Evolutionary conservation across 2,113 vertebrate genomes (phyloP).

Genomic region (Tachysurus vachellii): DNA sequence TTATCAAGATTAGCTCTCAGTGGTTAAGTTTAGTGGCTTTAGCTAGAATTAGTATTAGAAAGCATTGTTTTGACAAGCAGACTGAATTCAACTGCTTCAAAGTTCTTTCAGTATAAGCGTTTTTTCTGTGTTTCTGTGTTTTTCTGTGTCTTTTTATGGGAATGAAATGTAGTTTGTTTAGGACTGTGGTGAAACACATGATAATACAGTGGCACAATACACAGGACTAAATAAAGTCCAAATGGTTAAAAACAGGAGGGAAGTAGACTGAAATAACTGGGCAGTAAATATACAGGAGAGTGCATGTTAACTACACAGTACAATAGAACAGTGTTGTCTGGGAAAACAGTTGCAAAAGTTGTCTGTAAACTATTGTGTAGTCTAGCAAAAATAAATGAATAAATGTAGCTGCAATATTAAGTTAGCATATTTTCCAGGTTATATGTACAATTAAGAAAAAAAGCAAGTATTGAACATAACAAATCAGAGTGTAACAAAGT

Average conservation of each 20-base stretch:
- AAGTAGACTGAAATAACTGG: not conserved
- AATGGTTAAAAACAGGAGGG: not conserved
- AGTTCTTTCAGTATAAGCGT: not conserved
- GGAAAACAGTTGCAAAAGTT: not conserved
- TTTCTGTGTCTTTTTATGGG: not conserved
- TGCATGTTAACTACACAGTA: not conserved
- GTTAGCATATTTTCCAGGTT: not conserved
- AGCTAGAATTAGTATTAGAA: not conserved
- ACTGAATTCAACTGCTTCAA: not conserved
- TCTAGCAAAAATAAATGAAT: not conserved
- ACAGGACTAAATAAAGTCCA: not conserved
- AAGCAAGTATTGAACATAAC: not conserved
- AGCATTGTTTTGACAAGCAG: not conserved
- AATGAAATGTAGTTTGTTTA: not conserved
- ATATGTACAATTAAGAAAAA: not conserved
- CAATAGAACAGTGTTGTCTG: not conserved
- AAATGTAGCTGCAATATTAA: not conserved
- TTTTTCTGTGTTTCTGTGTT: not conserved
- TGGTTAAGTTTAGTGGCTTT: not conserved
- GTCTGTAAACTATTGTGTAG: not conserved
- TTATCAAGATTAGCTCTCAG: not conserved
- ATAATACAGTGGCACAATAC: not conserved
- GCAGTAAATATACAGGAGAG: not conserved
- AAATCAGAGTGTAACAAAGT: not conserved
- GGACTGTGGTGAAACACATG: not conserved